Conservation (phyloP, 1,140 invertebrate species). For the Antheraea mylitta region DNA sequence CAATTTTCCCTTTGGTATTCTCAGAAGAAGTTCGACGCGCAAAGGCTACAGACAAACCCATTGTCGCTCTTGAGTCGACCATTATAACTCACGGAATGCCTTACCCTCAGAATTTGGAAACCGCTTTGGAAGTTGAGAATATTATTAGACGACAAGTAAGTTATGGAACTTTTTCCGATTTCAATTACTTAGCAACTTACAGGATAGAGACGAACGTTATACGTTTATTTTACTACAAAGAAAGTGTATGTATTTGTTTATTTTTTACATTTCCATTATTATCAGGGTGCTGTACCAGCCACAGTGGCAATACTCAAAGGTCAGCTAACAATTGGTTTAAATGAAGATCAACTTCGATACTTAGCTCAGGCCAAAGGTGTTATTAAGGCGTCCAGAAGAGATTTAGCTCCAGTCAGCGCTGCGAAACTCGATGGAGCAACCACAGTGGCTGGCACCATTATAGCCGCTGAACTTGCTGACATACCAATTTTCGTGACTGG, state of each 20-base stretch:
- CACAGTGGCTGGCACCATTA: slow-evolving; percentile 96
- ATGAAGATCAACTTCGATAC: slow-evolving; percentile 80
- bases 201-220: too few species aligned
- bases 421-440: slow-evolving; percentile 92
- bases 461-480: slow-evolving; percentile 87
- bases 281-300: slow-evolving; percentile 93
- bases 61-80: slow-evolving; percentile 97
- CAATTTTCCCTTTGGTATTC: slow-evolving; percentile 45
- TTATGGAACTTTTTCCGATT: slow-evolving; percentile 20
- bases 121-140: slow-evolving; percentile 90
- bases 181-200: too few species aligned
- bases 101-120: slow-evolving; percentile 94
- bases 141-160: slow-evolving; percentile 85
- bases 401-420: slow-evolving; percentile 89
- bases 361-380: slow-evolving; percentile 79
- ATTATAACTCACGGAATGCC: slow-evolving; percentile 99
- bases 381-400: slow-evolving; percentile 91
- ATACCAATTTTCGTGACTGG: slow-evolving; percentile 98
- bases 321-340: slow-evolving; percentile 89
- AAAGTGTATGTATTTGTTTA: too few species aligned
- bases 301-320: slow-evolving; percentile 95
- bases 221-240: too few species aligned
- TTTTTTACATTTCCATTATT: neutral
- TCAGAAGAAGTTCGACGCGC: slow-evolving; percentile 81
- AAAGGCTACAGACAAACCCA: slow-evolving; percentile 80